phyloP scores from a whole-genome alignment of 2,888 invertebrate species.

The Patella pellucida region DNA sequence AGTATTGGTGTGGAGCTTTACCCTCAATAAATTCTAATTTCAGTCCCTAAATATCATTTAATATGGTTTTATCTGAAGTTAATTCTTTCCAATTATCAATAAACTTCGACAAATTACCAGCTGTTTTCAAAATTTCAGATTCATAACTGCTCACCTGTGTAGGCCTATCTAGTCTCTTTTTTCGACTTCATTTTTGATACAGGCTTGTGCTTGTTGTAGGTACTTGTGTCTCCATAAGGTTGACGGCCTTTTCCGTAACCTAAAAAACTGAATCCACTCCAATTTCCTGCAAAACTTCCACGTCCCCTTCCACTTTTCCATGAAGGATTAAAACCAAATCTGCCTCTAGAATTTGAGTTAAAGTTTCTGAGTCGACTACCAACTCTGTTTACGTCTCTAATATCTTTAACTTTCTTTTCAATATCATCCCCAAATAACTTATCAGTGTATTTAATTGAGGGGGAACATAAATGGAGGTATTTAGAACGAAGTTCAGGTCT shows the following conservation, averaged over 20 bases:
- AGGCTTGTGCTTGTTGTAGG: too few species aligned
- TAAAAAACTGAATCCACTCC: too few species aligned
- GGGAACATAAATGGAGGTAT: neutral
- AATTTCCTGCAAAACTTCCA: neutral
- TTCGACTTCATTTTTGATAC: too few species aligned
- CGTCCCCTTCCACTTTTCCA: neutral
- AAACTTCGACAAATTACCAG: neutral
- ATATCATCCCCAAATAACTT: neutral
- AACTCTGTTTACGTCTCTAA: neutral
- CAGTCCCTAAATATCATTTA: neutral
- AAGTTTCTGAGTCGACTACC: neutral
- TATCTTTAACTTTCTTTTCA: neutral
- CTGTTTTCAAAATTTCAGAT: too few species aligned
- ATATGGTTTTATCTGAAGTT: neutral
- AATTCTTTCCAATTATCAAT: neutral
- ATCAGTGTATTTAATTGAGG: constrained; percentile 1
- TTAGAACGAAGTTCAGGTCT: neutral
- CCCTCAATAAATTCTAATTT: neutral
- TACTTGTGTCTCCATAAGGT: too few species aligned
- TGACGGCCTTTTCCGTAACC: too few species aligned
- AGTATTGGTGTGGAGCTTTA: neutral
- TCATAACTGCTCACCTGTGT: too few species aligned
- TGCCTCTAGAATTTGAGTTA: neutral
- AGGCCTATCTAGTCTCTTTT: too few species aligned
- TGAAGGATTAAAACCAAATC: neutral